Evolutionary conservation across 2,888 invertebrate species (phyloP), one percentile per base, ranked within the genome.

Genomic region (Bombyx huttoni): DNA sequence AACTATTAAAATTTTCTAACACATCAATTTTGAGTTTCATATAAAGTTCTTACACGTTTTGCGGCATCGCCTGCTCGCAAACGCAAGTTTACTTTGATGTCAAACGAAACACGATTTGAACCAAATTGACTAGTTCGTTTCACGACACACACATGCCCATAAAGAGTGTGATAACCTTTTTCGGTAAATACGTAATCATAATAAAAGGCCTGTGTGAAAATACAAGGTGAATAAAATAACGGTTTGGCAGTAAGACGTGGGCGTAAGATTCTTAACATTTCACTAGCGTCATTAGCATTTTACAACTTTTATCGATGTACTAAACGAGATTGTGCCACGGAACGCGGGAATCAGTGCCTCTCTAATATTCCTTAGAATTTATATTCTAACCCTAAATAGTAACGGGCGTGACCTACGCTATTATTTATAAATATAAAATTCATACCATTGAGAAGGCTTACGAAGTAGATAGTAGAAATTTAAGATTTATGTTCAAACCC

Each of bases 241-340:
- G 81, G 83, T 71, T 60, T 69, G 60, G 61, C 64, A 61, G 57
- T 58, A 61, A 56, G 64, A 70, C 64, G 83, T 84, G 77, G 86
- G 85, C 72, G 78, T 75, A 68, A 74, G 75, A 81, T 82, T 85
- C 78, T 78, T 78, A 78, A 76, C 81, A 82, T 82, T 82, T 82
- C 78, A 81, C 78, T 81, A 77, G 71, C 60, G 65, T 74, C 70
- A 86, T 87, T 86, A 83, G 79, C 86, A 87, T 87, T 84, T 86
- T 80, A 86, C 85, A 83, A 81, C 81, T 82, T 86, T 80, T 83
- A 84, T 82, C 81, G 78, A 69, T 78, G 81, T 80, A 72, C 69
- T 77, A 79, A 82, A 80, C 77, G 75, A 79, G 78, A 74, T 69
- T 73, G 68, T 69, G 65, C 70, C 69, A 70, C 71, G 72, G 70